phyloP scores from a whole-genome alignment of 1,140 invertebrate species.

The Ladona fulva region DNA sequence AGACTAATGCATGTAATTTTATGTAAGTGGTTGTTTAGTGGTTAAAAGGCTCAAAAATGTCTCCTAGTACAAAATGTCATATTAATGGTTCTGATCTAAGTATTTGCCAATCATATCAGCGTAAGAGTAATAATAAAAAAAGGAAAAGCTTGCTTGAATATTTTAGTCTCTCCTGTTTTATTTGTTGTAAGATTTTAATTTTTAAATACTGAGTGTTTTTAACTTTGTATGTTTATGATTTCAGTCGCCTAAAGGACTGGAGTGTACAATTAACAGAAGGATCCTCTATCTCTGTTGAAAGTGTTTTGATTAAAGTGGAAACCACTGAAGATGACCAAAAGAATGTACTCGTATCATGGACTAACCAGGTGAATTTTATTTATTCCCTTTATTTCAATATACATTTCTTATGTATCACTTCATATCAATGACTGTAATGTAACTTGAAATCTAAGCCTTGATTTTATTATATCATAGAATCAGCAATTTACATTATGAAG shows the following conservation, averaged over 20 bases:
- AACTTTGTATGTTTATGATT: constrained; percentile 18
- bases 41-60: not conserved
- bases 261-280: constrained; percentile 69
- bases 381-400: not conserved
- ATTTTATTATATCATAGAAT: too few species aligned
- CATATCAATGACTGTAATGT: not conserved
- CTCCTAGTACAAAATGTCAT: not conserved
- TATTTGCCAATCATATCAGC: too few species aligned
- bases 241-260: constrained; percentile 56
- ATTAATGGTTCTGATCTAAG: too few species aligned
- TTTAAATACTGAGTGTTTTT: not conserved
- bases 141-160: not conserved
- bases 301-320: constrained; percentile 80
- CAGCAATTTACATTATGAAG: too few species aligned
- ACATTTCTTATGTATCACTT: constrained; percentile 17
- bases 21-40: not conserved
- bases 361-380: constrained; percentile 61
- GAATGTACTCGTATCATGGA: constrained; percentile 89
- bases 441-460: too few species aligned
- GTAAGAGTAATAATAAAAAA: too few species aligned
- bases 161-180: constrained; percentile 10
- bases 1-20: too few species aligned
- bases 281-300: constrained; percentile 68
- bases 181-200: not conserved
- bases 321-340: constrained; percentile 66